phyloP scores from a whole-genome alignment of 2,113 vertebrate genomes.

The Typhlomys cinereus region DNA sequence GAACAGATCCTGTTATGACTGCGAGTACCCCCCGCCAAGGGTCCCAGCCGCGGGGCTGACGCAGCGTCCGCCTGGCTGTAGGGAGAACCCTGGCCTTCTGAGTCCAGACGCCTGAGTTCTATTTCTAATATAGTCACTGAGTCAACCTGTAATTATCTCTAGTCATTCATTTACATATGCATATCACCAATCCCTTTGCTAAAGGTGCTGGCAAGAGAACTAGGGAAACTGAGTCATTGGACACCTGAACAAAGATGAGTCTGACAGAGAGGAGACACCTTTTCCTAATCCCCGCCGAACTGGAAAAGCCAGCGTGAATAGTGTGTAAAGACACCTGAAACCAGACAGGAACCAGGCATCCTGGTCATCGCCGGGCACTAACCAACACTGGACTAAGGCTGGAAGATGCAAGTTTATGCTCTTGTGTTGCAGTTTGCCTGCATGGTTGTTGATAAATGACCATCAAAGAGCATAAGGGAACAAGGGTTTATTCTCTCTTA shows the following conservation, averaged over 20 bases:
- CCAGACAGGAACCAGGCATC: background rate
- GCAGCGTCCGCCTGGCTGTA: slow-evolving; percentile 54
- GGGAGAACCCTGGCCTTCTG: slow-evolving; percentile 41
- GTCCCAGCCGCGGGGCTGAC: slow-evolving; percentile 17
- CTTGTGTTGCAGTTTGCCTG: no score
- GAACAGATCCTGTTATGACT: background rate
- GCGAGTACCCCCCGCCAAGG: background rate
- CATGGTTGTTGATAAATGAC: no score
- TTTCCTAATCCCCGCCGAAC: slow-evolving; percentile 64
- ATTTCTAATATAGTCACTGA: slow-evolving; percentile 68
- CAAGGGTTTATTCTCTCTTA: no score
- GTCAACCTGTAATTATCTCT: slow-evolving; percentile 71
- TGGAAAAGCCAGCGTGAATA: slow-evolving; percentile 69
- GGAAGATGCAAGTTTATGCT: background rate
- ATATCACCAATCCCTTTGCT: background rate
- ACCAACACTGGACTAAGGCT: no score
- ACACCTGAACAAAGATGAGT: slow-evolving; percentile 41
- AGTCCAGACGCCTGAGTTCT: slow-evolving; percentile 75
- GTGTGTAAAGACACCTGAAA: slow-evolving; percentile 22
- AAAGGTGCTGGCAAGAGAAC: background rate
- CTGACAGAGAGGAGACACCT: slow-evolving; percentile 45
- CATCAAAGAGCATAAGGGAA: no score
- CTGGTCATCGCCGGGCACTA: background rate
- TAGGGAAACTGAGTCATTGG: slow-evolving; percentile 70
- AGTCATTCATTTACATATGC: slow-evolving; percentile 63